Base-by-base conservation (phyloP, 2,113 vertebrate genomes). In the Gallinago paraguaiae region DNA sequence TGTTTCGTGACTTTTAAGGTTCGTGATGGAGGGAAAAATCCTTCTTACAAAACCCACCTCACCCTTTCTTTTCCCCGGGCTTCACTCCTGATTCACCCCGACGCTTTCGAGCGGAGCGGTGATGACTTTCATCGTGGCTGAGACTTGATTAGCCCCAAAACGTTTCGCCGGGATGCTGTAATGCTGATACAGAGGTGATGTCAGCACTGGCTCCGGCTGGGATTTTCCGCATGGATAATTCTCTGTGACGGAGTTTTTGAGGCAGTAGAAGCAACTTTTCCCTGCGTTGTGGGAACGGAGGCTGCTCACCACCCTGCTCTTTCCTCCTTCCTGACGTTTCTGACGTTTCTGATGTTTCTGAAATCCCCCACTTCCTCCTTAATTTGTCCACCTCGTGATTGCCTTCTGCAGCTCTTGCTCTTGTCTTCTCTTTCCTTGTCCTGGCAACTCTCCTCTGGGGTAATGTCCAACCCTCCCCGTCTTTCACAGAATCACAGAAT, bases 251-350 rank as follows among this genome's bases (percentile, higher is more conserved):
- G 25, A 48, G 35, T 45, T 84, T 81, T 77, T 22, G 43, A 63
- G 64, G 70, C 75, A 18, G 59, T 13, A n/a, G 39, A 53, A 82
- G 45, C 9, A 45, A 24, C 33, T 60, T 76, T 31, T 46, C 35
- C 41, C n/a, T 60, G 2, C 3, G 0, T 28, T 39, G 1, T 1
- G 13, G 50, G 54, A 30, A 5, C 0, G 0, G 59, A 28, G 33
- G 71, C 18, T 50, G 48, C 67, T 78, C 41, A 9, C 24, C 19
- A 3, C 10, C 33, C 35, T 8, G 30, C 33, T 50, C 59, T 9
- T 39, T 23, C 35, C 31, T 48, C 39, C 54, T 53, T 75, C 69
- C 60, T 67, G 48, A 17, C 2, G 0, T 48, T 46, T 46, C 53
- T 33, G 50, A 43, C 12, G 39, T 39, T 39, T 39, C 37, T 39